A percentile compares a stretch with the other conserved stretches of the same genome.
phyloP scores from a whole-genome alignment of 1,140 invertebrate genomes.

The Alviniconcha marisindica region DNA sequence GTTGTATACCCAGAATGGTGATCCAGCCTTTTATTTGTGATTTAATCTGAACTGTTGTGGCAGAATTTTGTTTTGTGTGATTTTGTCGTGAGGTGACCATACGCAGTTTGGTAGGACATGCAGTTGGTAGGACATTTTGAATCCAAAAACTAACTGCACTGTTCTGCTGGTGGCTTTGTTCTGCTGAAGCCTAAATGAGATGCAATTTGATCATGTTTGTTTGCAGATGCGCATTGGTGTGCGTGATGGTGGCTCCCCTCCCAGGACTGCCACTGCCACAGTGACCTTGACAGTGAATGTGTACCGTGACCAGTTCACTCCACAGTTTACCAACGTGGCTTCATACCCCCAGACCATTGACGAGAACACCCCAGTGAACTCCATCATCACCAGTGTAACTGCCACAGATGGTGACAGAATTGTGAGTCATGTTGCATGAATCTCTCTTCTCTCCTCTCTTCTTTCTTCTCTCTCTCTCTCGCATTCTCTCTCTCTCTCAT shows the following conservation, averaged over 20 bases:
- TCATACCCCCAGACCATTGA: constrained; percentile 87
- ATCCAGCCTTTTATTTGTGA: too few species aligned
- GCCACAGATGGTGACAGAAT: constrained; percentile 66
- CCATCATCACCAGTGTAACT: constrained; percentile 86
- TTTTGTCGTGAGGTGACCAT: too few species aligned
- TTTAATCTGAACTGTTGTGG: too few species aligned
- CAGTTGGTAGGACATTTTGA: too few species aligned
- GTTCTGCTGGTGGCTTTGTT: too few species aligned
- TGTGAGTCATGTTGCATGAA: constrained; percentile 34
- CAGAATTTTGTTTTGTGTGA: too few species aligned
- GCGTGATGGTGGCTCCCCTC: constrained; percentile 48
- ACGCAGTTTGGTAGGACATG: too few species aligned
- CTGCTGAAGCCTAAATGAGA: too few species aligned
- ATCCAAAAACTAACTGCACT: too few species aligned
- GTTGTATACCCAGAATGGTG: too few species aligned
- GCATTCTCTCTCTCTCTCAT: constrained; percentile 45
- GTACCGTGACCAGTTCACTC: constrained; percentile 51
- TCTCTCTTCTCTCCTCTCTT: constrained; percentile 34
- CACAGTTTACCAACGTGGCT: constrained; percentile 72
- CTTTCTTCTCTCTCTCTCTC: constrained; percentile 44
- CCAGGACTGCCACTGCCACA: constrained; percentile 43
- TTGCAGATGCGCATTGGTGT: constrained; percentile 40
- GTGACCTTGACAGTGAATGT: constrained; percentile 56
- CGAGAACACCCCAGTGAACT: constrained; percentile 86
- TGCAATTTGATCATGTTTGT: too few species aligned